These are phyloP conservation scores for Notechis scutatus DNA, from an alignment of 2,113 vertebrate genomes.

Conservation along the genomic window DNA sequence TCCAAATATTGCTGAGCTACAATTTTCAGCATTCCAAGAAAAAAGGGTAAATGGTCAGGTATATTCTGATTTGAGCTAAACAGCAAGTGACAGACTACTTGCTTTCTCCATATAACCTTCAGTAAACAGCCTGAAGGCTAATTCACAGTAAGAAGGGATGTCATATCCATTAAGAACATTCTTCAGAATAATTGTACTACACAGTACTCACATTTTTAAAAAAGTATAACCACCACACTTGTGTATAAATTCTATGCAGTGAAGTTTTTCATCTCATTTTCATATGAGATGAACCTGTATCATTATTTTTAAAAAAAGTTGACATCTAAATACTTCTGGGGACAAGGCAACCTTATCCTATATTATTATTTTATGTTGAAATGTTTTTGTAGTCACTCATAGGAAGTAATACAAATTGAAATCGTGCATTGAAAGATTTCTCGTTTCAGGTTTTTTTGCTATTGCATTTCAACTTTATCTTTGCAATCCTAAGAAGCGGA, in stretches of 20 bases:
- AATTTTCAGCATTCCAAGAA: neutral
- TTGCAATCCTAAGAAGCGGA: neutral
- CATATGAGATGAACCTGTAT: neutral
- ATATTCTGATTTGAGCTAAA: neutral
- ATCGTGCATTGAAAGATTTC: neutral
- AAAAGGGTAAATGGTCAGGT: neutral
- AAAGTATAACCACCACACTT: neutral
- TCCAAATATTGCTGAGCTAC: neutral
- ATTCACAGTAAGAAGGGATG: neutral
- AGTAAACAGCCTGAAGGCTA: neutral
- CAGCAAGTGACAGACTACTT: neutral
- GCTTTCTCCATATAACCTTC: neutral
- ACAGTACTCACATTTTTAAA: neutral
- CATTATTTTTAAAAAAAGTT: no score
- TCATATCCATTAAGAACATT: neutral
- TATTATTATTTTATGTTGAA: neutral
- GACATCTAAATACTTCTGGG: neutral
- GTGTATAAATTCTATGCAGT: neutral
- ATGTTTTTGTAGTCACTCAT: neutral
- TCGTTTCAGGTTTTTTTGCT: neutral
- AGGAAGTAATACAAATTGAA: neutral
- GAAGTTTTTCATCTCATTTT: neutral
- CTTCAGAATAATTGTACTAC: neutral
- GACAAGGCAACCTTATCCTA: neutral
- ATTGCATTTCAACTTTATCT: neutral